Percentiles rank a stretch among this genome's conserved stretches.
Conservation (phyloP, 2,797 vertebrate species). For the Tachyglossus aculeatus region DNA sequence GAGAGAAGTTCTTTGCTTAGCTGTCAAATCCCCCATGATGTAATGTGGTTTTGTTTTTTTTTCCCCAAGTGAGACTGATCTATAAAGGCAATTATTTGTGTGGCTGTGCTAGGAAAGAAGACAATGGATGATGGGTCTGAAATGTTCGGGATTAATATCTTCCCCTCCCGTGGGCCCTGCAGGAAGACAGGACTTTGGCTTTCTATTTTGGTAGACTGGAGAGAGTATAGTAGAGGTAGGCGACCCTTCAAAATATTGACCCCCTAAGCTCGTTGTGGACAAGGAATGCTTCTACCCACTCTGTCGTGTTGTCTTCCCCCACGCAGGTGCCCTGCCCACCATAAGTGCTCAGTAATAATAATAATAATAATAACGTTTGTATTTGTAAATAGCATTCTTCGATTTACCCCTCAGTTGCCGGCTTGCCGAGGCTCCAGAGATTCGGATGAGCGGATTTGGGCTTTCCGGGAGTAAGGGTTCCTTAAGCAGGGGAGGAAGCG, state of each 20-base stretch:
- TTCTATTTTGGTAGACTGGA: not conserved
- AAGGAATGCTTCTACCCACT: no score
- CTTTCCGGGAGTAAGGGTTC: no score
- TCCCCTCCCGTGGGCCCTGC: not conserved
- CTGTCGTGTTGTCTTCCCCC: no score
- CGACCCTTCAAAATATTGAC: not conserved
- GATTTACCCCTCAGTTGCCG: no score
- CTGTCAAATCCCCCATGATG: not conserved
- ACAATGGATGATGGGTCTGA: not conserved
- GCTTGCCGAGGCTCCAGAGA: no score
- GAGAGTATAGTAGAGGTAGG: not conserved
- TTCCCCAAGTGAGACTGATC: not conserved
- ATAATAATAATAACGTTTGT: no score
- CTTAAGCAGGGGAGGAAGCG: no score
- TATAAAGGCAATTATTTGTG: conserved; percentile 8
- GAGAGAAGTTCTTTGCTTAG: not conserved
- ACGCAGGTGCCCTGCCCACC: no score
- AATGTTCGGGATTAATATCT: not conserved
- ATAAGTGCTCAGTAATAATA: no score
- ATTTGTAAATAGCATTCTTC: no score
- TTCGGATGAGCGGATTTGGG: no score
- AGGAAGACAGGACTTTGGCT: conserved; percentile 4
- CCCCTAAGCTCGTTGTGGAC: not conserved
- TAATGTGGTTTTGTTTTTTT: not conserved
- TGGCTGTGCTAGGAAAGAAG: conserved; percentile 3